Percentiles rank a stretch among this genome's conserved stretches.
These are phyloP conservation scores for Neosilurus mollespiculum DNA, from an alignment of 2,797 vertebrate genomes.

Conservation along the genomic window DNA sequence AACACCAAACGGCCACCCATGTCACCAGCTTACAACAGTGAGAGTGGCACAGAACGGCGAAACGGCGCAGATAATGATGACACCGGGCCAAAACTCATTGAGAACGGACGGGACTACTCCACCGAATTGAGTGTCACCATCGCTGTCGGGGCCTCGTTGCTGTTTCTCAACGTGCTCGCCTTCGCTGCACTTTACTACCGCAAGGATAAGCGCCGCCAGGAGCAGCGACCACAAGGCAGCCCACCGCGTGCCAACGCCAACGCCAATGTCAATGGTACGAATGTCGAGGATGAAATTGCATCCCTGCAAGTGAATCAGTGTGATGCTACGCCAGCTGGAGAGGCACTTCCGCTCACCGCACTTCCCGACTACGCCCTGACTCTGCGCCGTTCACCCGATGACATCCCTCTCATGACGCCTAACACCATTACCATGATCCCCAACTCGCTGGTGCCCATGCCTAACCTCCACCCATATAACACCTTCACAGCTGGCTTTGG, in stretches of 20 bases:
- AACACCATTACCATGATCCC: slow-evolving; percentile 99
- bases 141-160: slow-evolving; percentile 91
- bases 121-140: slow-evolving; percentile 98
- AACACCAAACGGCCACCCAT: slow-evolving; percentile 94
- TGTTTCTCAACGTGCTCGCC: slow-evolving; percentile 95
- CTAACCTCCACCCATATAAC: slow-evolving; percentile 96
- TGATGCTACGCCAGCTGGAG: slow-evolving; percentile 75
- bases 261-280: slow-evolving; percentile 84
- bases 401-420: slow-evolving; percentile 97
- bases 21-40: slow-evolving; percentile 91
- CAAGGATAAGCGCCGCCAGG: slow-evolving; percentile 95
- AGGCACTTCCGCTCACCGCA: slow-evolving; percentile 83
- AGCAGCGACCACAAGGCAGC: slow-evolving; percentile 87
- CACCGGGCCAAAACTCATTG: slow-evolving; percentile 83
- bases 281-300: slow-evolving; percentile 90
- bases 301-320: slow-evolving; percentile 96
- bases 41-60: slow-evolving; percentile 87
- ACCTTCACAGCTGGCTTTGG: slow-evolving; percentile 96
- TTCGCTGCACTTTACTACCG: slow-evolving; percentile 97
- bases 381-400: slow-evolving; percentile 91
- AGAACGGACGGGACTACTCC: slow-evolving; percentile 95
- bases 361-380: slow-evolving; percentile 97
- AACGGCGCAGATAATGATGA: slow-evolving; percentile 85
- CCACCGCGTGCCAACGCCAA: slow-evolving; percentile 77
- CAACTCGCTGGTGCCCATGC: slow-evolving; percentile 96